Base-by-base conservation (phyloP, 2,888 invertebrate genomes). In the Cyaniris semiargus region DNA sequence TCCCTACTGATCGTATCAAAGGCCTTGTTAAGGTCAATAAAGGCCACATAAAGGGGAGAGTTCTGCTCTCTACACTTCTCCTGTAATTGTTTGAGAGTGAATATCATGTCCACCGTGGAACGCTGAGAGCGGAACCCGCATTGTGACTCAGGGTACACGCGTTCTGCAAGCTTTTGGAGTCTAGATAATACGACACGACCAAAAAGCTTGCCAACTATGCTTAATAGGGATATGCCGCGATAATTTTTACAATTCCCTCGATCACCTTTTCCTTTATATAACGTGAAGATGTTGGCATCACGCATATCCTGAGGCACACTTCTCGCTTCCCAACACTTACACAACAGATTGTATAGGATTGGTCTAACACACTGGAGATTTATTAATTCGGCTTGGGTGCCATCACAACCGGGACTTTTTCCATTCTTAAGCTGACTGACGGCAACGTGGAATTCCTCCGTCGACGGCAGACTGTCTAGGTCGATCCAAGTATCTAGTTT, bases 31-130 rank as follows among this genome's bases (percentile, higher is more conserved):
- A 80, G 27, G 60, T 79, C 79, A 0, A 80, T 76, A 77, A 79
- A 78, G 18, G 76, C 77, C 76, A 21, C 56, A 34, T 70, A 79
- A 10, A 79, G 76, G 23, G 79, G 80, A 53, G 34, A 13, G 48
- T 76, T 23, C 44, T 79, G 79, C 66, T 80, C 80, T n/a, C 79
- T 75, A 56, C 78, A 78, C 53, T 80, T 80, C 48, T 81, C 79
- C 44, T 80, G 53, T 53, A 53, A 53, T 18, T 53, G 48, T 18
- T 53, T 53, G 18, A 53, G 53, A 15, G 79, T 76, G 21, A 81
- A 80, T 13, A 80, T 80, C 77, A 79, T 79, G 21, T 79, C 77
- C 13, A 18, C 44, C 70, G 79, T 79, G 13, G 79, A 80, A 18
- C 80, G 78, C 23, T 70, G 60, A 15, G 48, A 48, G n/a, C 78